phyloP scores from a whole-genome alignment of 2,113 vertebrate genomes.

The Nipponia nippon region DNA sequence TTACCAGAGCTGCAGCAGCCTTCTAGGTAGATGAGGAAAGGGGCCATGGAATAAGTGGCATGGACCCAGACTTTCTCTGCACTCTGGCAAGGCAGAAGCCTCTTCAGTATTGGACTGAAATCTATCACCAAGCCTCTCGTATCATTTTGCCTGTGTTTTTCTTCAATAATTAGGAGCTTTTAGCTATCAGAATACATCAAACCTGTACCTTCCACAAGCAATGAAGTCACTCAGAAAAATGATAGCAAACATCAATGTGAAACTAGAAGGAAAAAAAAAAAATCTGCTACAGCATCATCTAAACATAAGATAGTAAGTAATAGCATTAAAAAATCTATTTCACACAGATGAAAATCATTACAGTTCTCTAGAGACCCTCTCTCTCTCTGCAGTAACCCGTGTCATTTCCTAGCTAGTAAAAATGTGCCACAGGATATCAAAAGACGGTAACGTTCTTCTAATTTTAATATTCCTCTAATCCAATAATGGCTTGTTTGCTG shows the following conservation, averaged over 20 bases:
- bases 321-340: constrained; percentile 44
- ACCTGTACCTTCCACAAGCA: background rate
- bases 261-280: background rate
- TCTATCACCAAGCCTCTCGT: background rate
- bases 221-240: background rate
- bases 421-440: constrained; percentile 50
- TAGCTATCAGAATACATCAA: background rate
- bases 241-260: background rate
- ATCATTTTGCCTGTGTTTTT: background rate
- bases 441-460: background rate
- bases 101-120: background rate
- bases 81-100: background rate
- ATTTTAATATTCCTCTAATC: constrained; percentile 65
- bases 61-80: background rate
- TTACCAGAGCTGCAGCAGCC: background rate
- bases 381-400: constrained; percentile 15
- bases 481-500: constrained; percentile 59
- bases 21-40: background rate
- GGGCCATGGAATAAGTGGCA: background rate
- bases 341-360: constrained; percentile 58
- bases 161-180: constrained; percentile 21
- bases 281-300: background rate
- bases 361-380: constrained; percentile 20
- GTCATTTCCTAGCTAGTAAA: constrained; percentile 47
- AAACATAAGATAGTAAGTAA: constrained; percentile 23